Conservation (phyloP, 2,113 vertebrate species). For the Epinephelus fuscoguttatus region DNA sequence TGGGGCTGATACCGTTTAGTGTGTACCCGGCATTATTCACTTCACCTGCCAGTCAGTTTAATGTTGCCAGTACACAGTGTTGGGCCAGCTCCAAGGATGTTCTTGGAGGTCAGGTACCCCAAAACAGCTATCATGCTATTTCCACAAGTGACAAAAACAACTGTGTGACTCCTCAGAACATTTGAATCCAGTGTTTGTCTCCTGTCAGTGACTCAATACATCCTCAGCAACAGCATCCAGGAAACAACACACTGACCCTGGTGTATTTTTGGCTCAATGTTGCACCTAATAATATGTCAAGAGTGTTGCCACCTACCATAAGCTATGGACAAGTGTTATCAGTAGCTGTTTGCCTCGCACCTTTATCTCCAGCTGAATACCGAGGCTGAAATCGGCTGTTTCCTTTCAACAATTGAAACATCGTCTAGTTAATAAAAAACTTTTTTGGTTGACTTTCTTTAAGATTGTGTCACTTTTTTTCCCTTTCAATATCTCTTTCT, state of each 20-base stretch:
- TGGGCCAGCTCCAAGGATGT: background rate
- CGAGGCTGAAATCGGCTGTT: background rate
- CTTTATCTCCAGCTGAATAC: background rate
- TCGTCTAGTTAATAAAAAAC: background rate
- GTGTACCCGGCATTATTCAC: too few relatives aligned
- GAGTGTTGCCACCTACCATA: background rate
- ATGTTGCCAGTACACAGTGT: too few relatives aligned
- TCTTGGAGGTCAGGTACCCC: background rate
- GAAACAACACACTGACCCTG: background rate
- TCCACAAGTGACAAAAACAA: background rate
- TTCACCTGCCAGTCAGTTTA: too few relatives aligned
- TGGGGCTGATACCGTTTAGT: too few relatives aligned
- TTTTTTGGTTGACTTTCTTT: background rate
- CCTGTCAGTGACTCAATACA: background rate
- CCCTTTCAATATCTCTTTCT: background rate
- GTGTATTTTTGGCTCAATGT: background rate
- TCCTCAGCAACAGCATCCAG: background rate
- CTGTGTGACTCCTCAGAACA: background rate
- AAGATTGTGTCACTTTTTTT: constrained; percentile 14
- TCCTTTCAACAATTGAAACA: background rate
- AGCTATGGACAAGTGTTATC: background rate
- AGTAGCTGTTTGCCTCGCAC: background rate
- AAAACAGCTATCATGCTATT: background rate
- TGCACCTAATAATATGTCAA: background rate
- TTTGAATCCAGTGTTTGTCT: background rate